A percentile compares a stretch with the other conserved stretches of the same genome.
Conservation (phyloP, 2,888 invertebrate species). For the Aelia acuminata region DNA sequence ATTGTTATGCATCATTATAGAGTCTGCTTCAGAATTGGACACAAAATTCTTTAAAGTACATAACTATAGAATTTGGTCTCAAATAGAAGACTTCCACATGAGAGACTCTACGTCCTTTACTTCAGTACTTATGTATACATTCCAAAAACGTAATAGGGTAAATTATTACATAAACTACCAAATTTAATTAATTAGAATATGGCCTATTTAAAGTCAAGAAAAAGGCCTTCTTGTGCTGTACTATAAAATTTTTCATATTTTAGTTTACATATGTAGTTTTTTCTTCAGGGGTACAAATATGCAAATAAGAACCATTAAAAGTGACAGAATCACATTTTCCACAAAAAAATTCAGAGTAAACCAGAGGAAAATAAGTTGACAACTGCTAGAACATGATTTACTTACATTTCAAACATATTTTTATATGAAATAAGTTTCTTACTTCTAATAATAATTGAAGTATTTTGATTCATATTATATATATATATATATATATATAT, state of each 20-base stretch:
- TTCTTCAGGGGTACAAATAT: background rate
- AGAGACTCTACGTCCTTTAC: background rate
- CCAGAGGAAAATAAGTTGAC: background rate
- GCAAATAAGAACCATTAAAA: background rate
- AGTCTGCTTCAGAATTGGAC: background rate
- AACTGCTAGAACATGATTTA: background rate
- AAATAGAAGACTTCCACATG: too few species aligned
- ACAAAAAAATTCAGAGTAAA: background rate
- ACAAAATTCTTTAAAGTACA: too few species aligned
- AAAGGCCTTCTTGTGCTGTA: background rate
- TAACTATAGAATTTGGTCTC: background rate
- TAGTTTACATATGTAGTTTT: background rate
- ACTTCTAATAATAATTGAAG: conserved; percentile 2
- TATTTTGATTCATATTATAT: background rate
- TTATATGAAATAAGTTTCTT: conserved; percentile 2
- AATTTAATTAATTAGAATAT: background rate
- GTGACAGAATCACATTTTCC: background rate
- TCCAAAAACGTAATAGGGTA: background rate
- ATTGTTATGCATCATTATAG: background rate
- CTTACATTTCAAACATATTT: background rate
- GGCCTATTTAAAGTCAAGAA: background rate
- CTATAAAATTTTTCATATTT: background rate
- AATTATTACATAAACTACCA: background rate
- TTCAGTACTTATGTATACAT: background rate
- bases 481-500: background rate